Percentiles rank a stretch among this genome's conserved stretches.
Conservation (phyloP, 2,113 vertebrate species). For the Pluvialis apricaria region DNA sequence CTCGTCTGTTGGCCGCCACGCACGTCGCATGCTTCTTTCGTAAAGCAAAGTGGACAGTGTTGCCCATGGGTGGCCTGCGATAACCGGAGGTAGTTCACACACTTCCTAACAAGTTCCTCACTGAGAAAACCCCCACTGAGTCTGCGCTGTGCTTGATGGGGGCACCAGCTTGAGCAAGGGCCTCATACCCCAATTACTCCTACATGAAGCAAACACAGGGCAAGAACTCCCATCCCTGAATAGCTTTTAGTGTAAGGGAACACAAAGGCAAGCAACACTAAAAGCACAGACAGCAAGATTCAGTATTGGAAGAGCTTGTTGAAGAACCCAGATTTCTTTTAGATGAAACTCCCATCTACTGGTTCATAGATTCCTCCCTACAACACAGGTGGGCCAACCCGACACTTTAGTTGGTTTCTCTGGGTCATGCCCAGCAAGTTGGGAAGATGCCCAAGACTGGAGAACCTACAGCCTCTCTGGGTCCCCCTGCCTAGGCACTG, state of each 20-base stretch:
- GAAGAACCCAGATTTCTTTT: background rate
- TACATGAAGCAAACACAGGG: background rate
- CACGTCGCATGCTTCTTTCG: rapidly evolving
- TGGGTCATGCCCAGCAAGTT: no score
- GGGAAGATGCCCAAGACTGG: rapidly evolving
- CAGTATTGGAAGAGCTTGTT: rapidly evolving
- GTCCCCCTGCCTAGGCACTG: rapidly evolving
- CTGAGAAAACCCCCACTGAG: rapidly evolving
- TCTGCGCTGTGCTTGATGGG: rapidly evolving
- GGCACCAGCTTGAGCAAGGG: background rate
- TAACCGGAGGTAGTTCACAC: rapidly evolving
- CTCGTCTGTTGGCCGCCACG: background rate
- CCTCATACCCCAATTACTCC: rapidly evolving
- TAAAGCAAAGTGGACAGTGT: rapidly evolving
- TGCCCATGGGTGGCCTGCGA: background rate
- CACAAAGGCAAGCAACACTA: background rate
- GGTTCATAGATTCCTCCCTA: background rate
- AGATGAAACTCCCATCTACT: rapidly evolving
- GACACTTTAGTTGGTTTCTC: background rate
- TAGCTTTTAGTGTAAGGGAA: no score
- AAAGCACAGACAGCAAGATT: background rate
- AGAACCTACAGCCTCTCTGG: rapidly evolving
- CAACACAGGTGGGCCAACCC: rapidly evolving
- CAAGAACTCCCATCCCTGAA: no score
- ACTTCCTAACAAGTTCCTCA: background rate